Evolutionary conservation across 2,888 invertebrate species (phyloP).

Genomic region (Hypena proboscidalis): DNA sequence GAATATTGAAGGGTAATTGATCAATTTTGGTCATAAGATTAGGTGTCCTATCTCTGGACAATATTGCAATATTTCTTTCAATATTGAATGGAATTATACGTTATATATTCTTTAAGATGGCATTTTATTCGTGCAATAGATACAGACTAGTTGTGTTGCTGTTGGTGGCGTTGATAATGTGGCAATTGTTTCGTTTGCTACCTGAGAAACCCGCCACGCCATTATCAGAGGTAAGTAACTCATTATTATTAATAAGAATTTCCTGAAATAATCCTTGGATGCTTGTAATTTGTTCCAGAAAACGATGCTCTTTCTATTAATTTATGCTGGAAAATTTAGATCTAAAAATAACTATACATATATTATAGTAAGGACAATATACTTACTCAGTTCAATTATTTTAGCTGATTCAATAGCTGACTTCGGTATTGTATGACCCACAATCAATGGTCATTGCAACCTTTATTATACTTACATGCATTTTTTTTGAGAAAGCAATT

Average conservation of each 20-base stretch:
- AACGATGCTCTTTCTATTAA: no score
- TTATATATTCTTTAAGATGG: constrained; percentile 52
- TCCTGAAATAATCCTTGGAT: neutral
- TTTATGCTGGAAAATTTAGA: no score
- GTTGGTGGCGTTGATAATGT: constrained; percentile 71
- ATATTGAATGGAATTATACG: constrained; percentile 18
- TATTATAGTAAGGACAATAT: no score
- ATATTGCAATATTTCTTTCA: neutral
- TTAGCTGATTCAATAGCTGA: no score
- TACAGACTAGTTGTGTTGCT: constrained; percentile 74
- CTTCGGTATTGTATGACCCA: no score
- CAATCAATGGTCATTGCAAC: no score
- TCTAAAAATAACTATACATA: no score
- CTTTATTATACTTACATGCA: no score
- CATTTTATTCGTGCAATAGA: constrained; percentile 75
- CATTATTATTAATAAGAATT: neutral
- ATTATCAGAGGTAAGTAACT: constrained; percentile 60
- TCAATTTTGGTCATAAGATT: neutral
- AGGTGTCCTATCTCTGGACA: constrained; percentile 1
- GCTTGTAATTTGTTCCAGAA: no score
- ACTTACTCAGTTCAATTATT: no score
- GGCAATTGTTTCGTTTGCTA: constrained; percentile 73
- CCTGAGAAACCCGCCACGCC: constrained; percentile 55
- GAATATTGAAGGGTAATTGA: no score
- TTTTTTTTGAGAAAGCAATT: no score